phyloP scores from a whole-genome alignment of 53 echinoderm and acorn worm genomes.

The Stichopus horrens region DNA sequence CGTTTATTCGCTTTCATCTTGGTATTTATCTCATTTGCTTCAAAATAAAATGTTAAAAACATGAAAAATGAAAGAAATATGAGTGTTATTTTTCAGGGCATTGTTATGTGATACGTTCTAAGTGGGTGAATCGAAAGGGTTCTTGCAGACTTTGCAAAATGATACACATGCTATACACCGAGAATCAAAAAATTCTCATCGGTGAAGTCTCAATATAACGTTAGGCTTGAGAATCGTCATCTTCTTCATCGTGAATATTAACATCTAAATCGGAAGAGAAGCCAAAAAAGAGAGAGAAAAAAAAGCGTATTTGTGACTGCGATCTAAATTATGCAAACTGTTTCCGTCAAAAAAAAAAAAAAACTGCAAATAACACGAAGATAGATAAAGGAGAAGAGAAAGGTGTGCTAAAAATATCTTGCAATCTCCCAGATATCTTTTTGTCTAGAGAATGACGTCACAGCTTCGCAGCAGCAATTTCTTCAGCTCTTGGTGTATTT shows the following conservation, averaged over 20 bases:
- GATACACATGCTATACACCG: no score
- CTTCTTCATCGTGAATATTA: neutral
- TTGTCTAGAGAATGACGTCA: slow-evolving; percentile 48
- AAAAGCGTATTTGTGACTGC: slow-evolving; percentile 4
- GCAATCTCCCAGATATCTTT: slow-evolving; percentile 33
- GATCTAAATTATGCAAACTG: slow-evolving; percentile 41
- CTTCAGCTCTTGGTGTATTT: slow-evolving; percentile 35
- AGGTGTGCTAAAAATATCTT: slow-evolving; percentile 41
- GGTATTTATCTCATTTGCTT: no score
- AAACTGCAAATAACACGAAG: slow-evolving; percentile 40
- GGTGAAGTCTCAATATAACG: neutral
- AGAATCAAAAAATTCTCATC: no score
- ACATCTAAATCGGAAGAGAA: neutral
- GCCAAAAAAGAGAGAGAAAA: neutral
- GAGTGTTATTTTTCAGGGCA: no score
- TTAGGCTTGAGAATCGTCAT: neutral
- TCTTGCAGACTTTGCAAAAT: no score
- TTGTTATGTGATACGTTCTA: no score
- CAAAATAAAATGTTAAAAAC: no score
- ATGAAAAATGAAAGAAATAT: no score
- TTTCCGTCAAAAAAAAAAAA: slow-evolving; percentile 22
- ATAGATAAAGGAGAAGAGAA: slow-evolving; percentile 12
- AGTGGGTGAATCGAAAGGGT: no score
- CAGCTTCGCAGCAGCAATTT: slow-evolving; percentile 32
- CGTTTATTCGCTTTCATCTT: no score